These are phyloP conservation scores for Dryobota labecula DNA, from an alignment of 2,888 invertebrate genomes.

Conservation along the genomic window DNA sequence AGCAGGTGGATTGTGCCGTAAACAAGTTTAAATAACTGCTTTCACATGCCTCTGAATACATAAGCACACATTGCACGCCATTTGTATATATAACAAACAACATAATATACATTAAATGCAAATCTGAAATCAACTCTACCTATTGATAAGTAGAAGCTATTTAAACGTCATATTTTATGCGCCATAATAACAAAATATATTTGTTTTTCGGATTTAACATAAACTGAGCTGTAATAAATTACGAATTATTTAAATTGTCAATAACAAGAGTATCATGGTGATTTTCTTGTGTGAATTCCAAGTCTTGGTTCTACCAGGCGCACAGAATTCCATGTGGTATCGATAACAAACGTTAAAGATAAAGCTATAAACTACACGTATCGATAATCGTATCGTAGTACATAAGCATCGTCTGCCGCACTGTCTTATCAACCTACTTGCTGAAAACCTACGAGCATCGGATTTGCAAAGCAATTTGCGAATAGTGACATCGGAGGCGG, in stretches of 20 bases:
- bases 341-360: constrained; percentile 35
- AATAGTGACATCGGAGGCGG: constrained; percentile 81
- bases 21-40: constrained; percentile 90
- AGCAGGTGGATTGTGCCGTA: constrained; percentile 89
- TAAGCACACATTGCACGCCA: constrained; percentile 71
- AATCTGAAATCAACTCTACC: constrained; percentile 48
- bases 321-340: constrained; percentile 44
- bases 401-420: constrained; percentile 9
- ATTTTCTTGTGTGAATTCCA: constrained; percentile 38
- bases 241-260: constrained; percentile 39
- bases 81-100: constrained; percentile 60
- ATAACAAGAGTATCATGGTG: constrained; percentile 29
- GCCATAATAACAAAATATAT: constrained; percentile 54
- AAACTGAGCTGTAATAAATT: constrained; percentile 33
- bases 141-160: constrained; percentile 39
- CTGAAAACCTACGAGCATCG: constrained; percentile 46
- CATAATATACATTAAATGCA: constrained; percentile 51
- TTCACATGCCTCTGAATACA: constrained; percentile 84
- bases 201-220: constrained; percentile 48
- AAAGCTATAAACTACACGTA: constrained; percentile 30
- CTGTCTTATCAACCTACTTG: constrained; percentile 51
- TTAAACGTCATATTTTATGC: constrained; percentile 29
- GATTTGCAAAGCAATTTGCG: constrained; percentile 76
- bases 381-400: constrained; percentile 41
- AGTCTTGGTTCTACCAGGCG: constrained; percentile 57